A percentile compares a stretch with the other conserved stretches of the same genome.
phyloP scores from a whole-genome alignment of 2,113 vertebrate species.

The Aegotheles bennettii region DNA sequence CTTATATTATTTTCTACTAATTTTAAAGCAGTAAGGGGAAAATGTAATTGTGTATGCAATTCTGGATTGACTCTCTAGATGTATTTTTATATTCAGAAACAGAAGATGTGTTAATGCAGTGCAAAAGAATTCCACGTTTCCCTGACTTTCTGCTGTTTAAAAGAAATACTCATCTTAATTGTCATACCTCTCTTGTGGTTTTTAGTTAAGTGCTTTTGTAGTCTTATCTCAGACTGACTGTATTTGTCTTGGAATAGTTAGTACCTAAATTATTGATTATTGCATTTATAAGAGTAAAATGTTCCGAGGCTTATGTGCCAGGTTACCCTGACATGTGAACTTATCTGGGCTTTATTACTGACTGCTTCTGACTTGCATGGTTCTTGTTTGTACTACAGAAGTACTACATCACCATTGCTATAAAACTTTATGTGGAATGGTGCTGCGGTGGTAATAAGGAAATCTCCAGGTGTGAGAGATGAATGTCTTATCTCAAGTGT shows the following conservation, averaged over 20 bases:
- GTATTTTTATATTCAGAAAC: constrained; percentile 56
- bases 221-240: neutral
- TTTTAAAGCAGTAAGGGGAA: constrained; percentile 39
- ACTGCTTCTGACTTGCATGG: neutral
- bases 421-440: neutral
- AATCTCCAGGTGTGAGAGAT: neutral
- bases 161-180: constrained; percentile 14
- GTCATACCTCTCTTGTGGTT: constrained; percentile 1
- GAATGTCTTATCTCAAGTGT: neutral
- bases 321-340: neutral
- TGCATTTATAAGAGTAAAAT: neutral
- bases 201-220: neutral
- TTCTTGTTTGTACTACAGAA: neutral
- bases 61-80: constrained; percentile 26
- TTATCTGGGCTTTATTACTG: neutral
- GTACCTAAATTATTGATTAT: neutral
- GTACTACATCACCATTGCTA: neutral
- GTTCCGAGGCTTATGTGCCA: neutral
- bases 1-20: constrained; percentile 56
- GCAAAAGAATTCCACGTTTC: constrained; percentile 16
- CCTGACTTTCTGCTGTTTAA: constrained; percentile 14
- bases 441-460: neutral
- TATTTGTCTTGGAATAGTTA: neutral
- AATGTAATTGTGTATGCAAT: neutral
- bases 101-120: constrained; percentile 14